Conservation (phyloP, 2,113 vertebrate genomes). For the Sisor rabdophorus region DNA sequence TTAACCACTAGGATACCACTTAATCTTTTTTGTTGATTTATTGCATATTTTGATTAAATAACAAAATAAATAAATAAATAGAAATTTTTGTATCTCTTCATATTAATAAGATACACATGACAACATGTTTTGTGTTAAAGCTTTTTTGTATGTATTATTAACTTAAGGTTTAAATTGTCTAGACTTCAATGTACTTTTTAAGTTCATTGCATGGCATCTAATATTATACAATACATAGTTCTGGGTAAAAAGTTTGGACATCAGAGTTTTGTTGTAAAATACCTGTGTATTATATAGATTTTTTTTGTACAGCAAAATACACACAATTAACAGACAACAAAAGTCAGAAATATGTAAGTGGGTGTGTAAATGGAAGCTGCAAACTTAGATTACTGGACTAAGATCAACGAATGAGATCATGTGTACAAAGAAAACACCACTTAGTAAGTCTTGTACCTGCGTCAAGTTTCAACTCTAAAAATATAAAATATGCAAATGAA, state of each 20-base stretch:
- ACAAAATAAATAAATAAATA: no score
- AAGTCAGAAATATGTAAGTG: not conserved
- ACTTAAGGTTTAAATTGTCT: not conserved
- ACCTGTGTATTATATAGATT: not conserved
- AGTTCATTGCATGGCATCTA: not conserved
- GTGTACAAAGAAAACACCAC: no score
- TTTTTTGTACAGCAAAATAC: not conserved
- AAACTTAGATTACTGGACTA: not conserved
- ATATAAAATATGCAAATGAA: not conserved
- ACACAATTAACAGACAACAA: slow-evolving; percentile 1
- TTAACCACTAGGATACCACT: no score
- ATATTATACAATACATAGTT: slow-evolving; percentile 13
- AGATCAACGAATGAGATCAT: not conserved
- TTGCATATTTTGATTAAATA: no score
- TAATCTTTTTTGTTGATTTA: no score
- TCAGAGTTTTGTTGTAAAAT: not conserved
- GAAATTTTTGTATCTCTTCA: not conserved
- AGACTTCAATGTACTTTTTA: not conserved
- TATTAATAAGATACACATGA: not conserved
- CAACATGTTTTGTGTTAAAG: not conserved
- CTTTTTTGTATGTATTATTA: not conserved
- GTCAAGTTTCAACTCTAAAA: not conserved
- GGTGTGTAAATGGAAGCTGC: slow-evolving; percentile 14
- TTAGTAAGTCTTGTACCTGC: not conserved
- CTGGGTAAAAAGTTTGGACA: not conserved